Evolutionary conservation across 2,888 invertebrate genomes (phyloP), one percentile per base, ranked within the genome.

Genomic region (Uloborus plumipes): DNA sequence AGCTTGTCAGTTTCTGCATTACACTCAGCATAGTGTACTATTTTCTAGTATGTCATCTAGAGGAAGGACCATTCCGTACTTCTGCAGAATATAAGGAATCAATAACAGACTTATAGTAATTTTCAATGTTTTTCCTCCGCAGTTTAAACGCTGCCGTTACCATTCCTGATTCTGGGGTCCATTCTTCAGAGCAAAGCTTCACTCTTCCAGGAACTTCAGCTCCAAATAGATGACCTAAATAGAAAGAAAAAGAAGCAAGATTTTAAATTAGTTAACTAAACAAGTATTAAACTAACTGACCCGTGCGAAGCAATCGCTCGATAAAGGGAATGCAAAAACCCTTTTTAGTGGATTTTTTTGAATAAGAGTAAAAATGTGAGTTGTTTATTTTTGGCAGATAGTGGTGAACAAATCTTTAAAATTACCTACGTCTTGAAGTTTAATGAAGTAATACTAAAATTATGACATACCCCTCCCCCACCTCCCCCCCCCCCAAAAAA

Each of bases 61-160:
- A 74, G n/a, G 47, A 26, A 15, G 73, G 55, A 49, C 73, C 67
- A 39, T 74, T 75, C 18, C 47, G 50, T 22, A 13, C 16, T 18
- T 18, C 14, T 22, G 59, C 53, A 14, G 67, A 64, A 82, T 90
- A 91, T 87, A 91, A 88, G 26, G 86, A 85, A 18, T 87, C 86
- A 53, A 91, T 89, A 65, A 89, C 89, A 22, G 88, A 86, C 79
- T 88, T 86, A 87, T 89, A 91, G 58, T 87, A 87, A 26, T 89
- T 88, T 84, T 90, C 89, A 77, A 91, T 90, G 83, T 88, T 88
- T 86, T 89, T 90, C 22, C 91, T 88, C 85, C 91, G 90, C 77
- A 91, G 87, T 85, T 91, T 91, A 85, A 91, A 88, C 15, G 91
- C 90, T 81, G 91, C 91, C 1, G 91, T 91, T 26, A 91, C 89